A percentile compares a stretch with the other conserved stretches of the same genome.
These are phyloP conservation scores for Hesperophylax magnus DNA, from an alignment of 1,140 invertebrate genomes.

Conservation along the genomic window DNA sequence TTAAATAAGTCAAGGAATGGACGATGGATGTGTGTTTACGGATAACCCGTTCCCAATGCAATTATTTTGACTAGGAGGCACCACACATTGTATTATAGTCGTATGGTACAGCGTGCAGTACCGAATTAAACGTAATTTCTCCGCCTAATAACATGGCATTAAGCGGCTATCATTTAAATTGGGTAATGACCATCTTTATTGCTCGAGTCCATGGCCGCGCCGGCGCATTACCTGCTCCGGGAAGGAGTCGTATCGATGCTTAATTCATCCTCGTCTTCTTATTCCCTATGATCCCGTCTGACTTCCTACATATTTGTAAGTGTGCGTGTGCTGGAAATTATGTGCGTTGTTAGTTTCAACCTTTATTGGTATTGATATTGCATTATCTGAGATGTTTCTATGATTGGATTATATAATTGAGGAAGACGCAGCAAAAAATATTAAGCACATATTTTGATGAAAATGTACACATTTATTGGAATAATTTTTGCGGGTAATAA, in stretches of 20 bases:
- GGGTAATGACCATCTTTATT: slow-evolving; percentile 57
- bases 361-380: slow-evolving; percentile 20
- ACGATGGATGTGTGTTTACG: slow-evolving; percentile 47
- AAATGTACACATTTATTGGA: no score
- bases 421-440: no score
- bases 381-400: slow-evolving; percentile 13
- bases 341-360: neutral
- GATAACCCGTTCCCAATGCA: slow-evolving; percentile 55
- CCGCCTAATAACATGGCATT: slow-evolving; percentile 57
- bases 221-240: slow-evolving; percentile 17
- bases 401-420: no score
- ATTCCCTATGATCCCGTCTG: slow-evolving; percentile 7
- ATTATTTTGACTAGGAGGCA: slow-evolving; percentile 17
- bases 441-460: no score
- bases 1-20: slow-evolving; percentile 38
- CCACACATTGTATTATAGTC: slow-evolving; percentile 27
- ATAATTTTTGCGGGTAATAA: no score
- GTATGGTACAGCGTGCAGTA: slow-evolving; percentile 29
- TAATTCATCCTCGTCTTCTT: neutral
- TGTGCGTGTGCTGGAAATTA: neutral
- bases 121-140: slow-evolving; percentile 58
- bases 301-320: neutral
- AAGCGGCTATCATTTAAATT: slow-evolving; percentile 58
- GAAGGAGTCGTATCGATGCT: neutral
- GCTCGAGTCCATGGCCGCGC: slow-evolving; percentile 9